A percentile compares a stretch with the other conserved stretches of the same genome.
phyloP scores from a whole-genome alignment of 2,797 vertebrate genomes.

The Pangasius sanitwongsei region DNA sequence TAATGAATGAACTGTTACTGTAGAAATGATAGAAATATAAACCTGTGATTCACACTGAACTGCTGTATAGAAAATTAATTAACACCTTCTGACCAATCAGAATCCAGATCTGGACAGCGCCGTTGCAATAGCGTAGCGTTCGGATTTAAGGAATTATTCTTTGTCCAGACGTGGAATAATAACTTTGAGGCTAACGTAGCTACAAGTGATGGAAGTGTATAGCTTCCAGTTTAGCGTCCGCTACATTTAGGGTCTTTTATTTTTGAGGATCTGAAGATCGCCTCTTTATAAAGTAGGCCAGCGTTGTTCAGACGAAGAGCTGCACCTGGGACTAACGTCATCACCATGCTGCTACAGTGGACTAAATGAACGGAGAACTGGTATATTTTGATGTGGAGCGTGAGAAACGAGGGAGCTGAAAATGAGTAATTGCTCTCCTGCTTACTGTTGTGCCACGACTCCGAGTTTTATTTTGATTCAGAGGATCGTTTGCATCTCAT shows the following conservation, averaged over 20 bases:
- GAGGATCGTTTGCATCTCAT: slow-evolving; percentile 12
- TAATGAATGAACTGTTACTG: neutral
- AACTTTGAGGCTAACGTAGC: neutral
- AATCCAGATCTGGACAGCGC: neutral
- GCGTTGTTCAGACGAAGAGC: neutral
- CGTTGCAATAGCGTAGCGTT: neutral
- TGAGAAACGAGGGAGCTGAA: neutral
- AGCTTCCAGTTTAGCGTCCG: neutral
- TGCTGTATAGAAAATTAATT: neutral
- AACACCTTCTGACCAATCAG: neutral
- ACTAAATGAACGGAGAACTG: neutral
- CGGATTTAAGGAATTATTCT: neutral
- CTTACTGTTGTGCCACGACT: slow-evolving; percentile 4
- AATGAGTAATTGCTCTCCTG: neutral
- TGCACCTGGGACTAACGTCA: neutral
- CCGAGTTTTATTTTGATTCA: neutral
- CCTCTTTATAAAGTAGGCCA: slow-evolving; percentile 18
- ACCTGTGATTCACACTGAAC: neutral
- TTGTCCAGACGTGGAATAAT: neutral
- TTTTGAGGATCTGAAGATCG: neutral
- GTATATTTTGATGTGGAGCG: neutral
- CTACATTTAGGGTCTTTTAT: neutral
- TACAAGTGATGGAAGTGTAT: neutral
- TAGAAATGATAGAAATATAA: neutral
- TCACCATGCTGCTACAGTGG: neutral